phyloP scores from a whole-genome alignment of 2,797 vertebrate genomes.

The Threskiornis aethiopicus region DNA sequence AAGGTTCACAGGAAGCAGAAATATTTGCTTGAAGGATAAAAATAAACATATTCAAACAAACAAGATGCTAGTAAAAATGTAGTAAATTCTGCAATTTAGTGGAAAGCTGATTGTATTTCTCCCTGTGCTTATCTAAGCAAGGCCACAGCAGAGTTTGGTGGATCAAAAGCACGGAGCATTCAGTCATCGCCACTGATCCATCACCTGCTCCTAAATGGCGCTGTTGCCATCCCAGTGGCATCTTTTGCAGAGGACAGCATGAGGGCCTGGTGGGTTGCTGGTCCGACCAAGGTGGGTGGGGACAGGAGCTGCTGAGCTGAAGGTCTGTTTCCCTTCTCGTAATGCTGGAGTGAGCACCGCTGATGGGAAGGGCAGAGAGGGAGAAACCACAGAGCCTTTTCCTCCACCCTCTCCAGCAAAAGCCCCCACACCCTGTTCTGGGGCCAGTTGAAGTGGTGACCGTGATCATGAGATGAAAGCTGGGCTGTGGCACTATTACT shows the following conservation, averaged over 20 bases:
- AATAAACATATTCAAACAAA: conserved; percentile 53
- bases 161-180: neutral
- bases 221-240: neutral
- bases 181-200: neutral
- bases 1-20: conserved; percentile 45
- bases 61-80: neutral
- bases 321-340: fast-evolving
- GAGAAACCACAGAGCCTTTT: neutral
- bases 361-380: neutral
- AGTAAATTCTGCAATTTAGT: neutral
- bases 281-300: fast-evolving
- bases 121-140: neutral
- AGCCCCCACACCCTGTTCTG: fast-evolving
- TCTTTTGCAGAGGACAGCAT: neutral
- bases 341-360: neutral
- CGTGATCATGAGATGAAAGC: neutral
- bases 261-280: neutral
- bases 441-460: neutral
- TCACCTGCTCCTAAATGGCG: neutral
- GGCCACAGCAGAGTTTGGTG: neutral
- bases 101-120: neutral
- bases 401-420: neutral
- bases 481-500: neutral
- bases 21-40: conserved; percentile 56
- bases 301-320: neutral